Base-by-base conservation (phyloP, 2,797 vertebrate species). In the Platalea minor region DNA sequence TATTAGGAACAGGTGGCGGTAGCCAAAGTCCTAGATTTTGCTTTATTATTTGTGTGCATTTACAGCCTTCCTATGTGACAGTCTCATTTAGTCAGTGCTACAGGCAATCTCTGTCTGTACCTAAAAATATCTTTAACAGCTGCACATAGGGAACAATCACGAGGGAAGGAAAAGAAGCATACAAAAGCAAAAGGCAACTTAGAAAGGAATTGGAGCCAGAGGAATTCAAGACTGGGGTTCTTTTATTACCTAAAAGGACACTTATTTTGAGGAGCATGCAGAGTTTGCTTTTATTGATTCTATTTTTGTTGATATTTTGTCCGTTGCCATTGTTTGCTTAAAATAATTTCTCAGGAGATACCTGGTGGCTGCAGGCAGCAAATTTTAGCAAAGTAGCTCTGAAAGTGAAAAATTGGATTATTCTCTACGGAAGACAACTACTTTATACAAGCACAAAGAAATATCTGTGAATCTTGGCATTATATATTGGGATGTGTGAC, bases 101-200 rank as follows among this genome's bases (percentile, higher is more conserved):
- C 85, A 93, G 97, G 97, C 97, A 97, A 97, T 97, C 91, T 95
- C 92, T 93, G 69, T 94, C 92, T 97, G 77, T 93, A 93, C 70
- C 96, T 95, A 96, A 97, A 97, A 98, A 97, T 97, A 97, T 64
- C 89, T 96, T 93, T 93, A 97, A 91, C 94, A 96, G 92, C 89
- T 97, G 88, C 89, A 93, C 23, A 31, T 64, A 89, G 85, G 81
- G 88, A 97, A 94, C 81, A 91, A 93, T 94, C 94, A 89, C 16
- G 12, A 54, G 77, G 78, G 75, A 88, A 93, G 69, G 39, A n/a
- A 77, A 88, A 93, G 65, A 89, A 84, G 39, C 69, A 85, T 37
- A 93, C 92, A 92, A 93, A 96, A 95, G 94, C 69, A 95, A 95
- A 97, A 97, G 70, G 73, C 23, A 91, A 89, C 90, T 94, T 82